Conservation (phyloP, 2,113 vertebrate genomes). For the Silurus meridionalis region DNA sequence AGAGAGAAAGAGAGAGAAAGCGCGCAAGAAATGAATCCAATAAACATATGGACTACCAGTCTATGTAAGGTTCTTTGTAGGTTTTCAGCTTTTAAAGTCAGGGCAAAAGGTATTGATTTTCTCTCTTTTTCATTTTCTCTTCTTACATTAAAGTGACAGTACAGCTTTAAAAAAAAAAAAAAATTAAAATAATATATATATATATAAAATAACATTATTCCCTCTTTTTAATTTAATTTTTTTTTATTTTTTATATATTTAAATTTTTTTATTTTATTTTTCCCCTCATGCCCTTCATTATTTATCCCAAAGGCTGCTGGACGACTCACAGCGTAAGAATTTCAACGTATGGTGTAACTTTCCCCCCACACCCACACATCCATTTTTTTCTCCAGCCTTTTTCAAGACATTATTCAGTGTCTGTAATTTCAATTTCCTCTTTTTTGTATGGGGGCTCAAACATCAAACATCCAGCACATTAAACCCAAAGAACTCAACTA, state of each 20-base stretch:
- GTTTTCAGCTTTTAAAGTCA: slow-evolving; percentile 3
- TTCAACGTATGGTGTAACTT: too few relatives aligned
- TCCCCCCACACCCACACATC: background rate
- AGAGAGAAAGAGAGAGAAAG: background rate
- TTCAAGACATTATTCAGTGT: background rate
- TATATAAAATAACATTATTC: background rate
- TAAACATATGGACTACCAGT: slow-evolving; percentile 17
- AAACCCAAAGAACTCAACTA: background rate
- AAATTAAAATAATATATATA: background rate
- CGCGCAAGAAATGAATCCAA: background rate
- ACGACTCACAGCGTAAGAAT: too few relatives aligned
- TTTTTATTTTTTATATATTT: too few relatives aligned
- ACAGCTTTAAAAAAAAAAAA: background rate
- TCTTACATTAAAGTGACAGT: slow-evolving; percentile 9
- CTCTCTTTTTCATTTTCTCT: slow-evolving; percentile 13
- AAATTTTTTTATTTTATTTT: too few relatives aligned
- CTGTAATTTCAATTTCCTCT: background rate
- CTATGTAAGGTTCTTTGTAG: slow-evolving; percentile 8
- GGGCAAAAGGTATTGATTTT: slow-evolving; percentile 32
- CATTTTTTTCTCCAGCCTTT: too few relatives aligned
- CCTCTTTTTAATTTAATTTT: too few relatives aligned
- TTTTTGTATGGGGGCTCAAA: too few relatives aligned
- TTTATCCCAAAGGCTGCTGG: too few relatives aligned
- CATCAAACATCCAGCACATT: too few relatives aligned
- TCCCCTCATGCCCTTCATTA: too few relatives aligned